Conservation (phyloP, 2,888 invertebrate genomes). For the Ichneumoninae sp. region DNA sequence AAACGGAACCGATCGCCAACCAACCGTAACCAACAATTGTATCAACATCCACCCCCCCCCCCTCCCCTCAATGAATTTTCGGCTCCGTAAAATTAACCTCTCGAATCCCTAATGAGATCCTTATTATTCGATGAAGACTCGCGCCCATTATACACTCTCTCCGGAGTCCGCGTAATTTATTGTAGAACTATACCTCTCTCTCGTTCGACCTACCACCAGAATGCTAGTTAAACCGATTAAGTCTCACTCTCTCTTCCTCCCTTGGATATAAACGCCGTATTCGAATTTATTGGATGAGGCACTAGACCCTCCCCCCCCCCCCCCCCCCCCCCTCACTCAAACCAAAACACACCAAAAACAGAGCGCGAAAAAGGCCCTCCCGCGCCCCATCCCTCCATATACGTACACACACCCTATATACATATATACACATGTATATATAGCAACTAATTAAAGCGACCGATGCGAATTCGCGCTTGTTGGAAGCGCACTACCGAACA, state of each 20-base stretch:
- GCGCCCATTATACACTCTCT: conserved; percentile 8
- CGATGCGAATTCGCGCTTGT: conserved; percentile 38
- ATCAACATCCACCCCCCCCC: too few relatives aligned
- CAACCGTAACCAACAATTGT: too few relatives aligned
- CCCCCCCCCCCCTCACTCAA: conserved; percentile 19
- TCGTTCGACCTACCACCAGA: conserved; percentile 32
- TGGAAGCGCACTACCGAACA: conserved; percentile 34
- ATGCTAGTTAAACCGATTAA: conserved; percentile 48
- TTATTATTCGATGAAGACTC: conserved; percentile 24
- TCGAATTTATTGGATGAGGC: conserved; percentile 48
- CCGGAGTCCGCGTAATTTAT: conserved; percentile 26
- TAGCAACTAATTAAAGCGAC: conserved; percentile 41
- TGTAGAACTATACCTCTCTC: conserved; percentile 14
- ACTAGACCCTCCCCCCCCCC: conserved; percentile 21
- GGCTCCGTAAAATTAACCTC: neutral
- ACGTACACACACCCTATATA: neutral
- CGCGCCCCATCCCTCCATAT: neutral
- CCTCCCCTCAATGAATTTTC: neutral
- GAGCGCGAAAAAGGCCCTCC: too few relatives aligned
- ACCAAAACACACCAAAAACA: too few relatives aligned
- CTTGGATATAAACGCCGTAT: conserved; percentile 45
- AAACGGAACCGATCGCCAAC: too few relatives aligned
- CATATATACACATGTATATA: neutral
- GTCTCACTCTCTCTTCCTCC: conserved; percentile 22
- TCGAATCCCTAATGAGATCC: conserved; percentile 22